Evolutionary conservation across 2,113 vertebrate species (phyloP), one percentile per base, ranked within the genome.

Genomic region (Pitta sordida): DNA sequence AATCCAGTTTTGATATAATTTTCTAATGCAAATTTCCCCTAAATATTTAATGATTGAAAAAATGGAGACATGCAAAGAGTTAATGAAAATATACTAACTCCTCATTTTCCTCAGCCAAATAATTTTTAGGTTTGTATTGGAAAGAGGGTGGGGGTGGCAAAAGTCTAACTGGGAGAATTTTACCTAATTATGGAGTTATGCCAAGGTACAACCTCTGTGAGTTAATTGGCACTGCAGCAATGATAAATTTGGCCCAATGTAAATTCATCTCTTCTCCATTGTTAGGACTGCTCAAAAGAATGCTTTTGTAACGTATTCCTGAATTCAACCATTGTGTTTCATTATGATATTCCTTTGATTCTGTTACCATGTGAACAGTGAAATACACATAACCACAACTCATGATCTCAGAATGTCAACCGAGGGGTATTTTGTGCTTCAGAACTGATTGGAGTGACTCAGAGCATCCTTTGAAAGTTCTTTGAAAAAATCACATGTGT

Each of bases 301-400:
- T 95, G 88, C 85, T 96, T 90, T 92, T 92, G 69, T 80, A 94
- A 90, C 88, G 94, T 93, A 86, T 95, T 96, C 94, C 91, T 83
- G 83, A 96, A 95, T 89, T 86, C 71, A 43, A 32, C 83, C 71
- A 90, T 94, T 96, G 96, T 92, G 87, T 94, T 96, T 97, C 96
- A 91, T 96, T 94, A 95, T 81, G 91, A 94, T 95, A 94, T 94
- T 95, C 96, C 93, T 95, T 94, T 94, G 92, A 96, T 96, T 95
- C 95, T 95, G 96, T 97, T 97, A 94, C 96, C 97, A 96, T 96
- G 96, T 95, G 96, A 97, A 96, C 96, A 91, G 95, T 70, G 95
- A 93, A 97, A 97, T 90, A 94, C 95, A 97, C 93, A 96, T 95
- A 96, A 96, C 93, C 88, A 86, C 60, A 83, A 93, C 91, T 94